Conservation (phyloP, 2,888 invertebrate genomes). For the Sialis lutaria region DNA sequence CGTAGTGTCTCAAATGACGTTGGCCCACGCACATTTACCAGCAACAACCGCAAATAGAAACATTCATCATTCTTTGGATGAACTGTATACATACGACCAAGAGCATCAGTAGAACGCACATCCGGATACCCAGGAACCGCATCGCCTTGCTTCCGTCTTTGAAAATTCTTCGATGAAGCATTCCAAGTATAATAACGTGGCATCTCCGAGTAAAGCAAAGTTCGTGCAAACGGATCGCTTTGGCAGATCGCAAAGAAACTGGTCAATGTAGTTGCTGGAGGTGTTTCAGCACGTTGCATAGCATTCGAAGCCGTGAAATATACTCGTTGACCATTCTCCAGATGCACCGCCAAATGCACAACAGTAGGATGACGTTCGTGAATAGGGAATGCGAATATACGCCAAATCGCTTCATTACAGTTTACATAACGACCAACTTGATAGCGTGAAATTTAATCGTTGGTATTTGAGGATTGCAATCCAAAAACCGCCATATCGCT, state of each 20-base stretch:
- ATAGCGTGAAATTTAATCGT: constrained; percentile 11
- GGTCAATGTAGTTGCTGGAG: constrained; percentile 11
- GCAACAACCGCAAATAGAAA: constrained; percentile 16
- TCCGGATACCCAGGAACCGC: constrained; percentile 10
- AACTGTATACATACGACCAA: constrained; percentile 16
- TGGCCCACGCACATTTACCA: constrained; percentile 17
- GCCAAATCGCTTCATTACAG: constrained; percentile 12
- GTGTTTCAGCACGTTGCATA: constrained; percentile 6
- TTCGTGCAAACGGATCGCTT: constrained; percentile 14
- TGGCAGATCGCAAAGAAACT: constrained; percentile 10
- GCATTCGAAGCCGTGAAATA: constrained; percentile 12
- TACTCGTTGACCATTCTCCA: constrained; percentile 11
- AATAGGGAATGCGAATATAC: constrained; percentile 8
- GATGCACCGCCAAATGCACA: constrained; percentile 6
- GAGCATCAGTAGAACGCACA: constrained; percentile 10
- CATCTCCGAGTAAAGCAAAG: constrained; percentile 18
- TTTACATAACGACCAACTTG: constrained; percentile 12
- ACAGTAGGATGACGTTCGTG: too few relatives aligned
- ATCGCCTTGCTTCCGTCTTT: constrained; percentile 15
- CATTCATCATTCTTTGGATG: constrained; percentile 16
- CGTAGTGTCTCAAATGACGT: constrained; percentile 17
- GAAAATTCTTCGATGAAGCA: constrained; percentile 16
- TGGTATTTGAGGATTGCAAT: constrained; percentile 4
- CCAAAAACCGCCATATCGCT: constrained; percentile 10
- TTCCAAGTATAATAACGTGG: constrained; percentile 19